Evolutionary conservation across 2,888 invertebrate species (phyloP), one percentile per base, ranked within the genome.

Genomic region (Diachrysia chrysitis): DNA sequence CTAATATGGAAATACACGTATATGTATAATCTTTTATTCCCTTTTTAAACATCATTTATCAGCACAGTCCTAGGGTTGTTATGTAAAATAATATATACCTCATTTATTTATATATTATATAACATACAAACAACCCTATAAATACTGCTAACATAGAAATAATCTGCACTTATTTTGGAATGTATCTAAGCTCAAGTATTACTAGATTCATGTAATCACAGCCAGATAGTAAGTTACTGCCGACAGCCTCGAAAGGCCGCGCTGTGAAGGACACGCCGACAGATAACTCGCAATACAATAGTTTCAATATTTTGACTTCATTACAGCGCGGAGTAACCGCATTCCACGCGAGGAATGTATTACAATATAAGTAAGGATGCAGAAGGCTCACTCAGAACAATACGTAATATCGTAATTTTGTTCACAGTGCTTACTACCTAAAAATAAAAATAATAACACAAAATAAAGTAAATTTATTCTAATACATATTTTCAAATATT

Each of bases 311-410:
- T 78, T 68, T n/a, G 56, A 73, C 66, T 63, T 64, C 66, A 73
- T 78, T 63, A 72, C 62, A 51, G 66, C 58, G 48, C 21, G 51
- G 46, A 61, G 63, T 61, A 74, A 74, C 81, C 70, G 48, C 81
- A 81, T 82, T 82, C 78, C 74, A 29, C 5, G 0, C 5, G 7
- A 51, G 68, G 76, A 82, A 78, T 82, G 80, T 57, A 80, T 25
- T 37, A 62, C 0, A 57, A 10, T 7, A 37, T 53, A 58, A 25
- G 16, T 9, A 12, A 2, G 17, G 21, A n/a, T 12, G 16, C 29
- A 63, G 62, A 77, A 73, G 57, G 10, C 16, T 16, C 56, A 72
- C 23, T 74, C 3, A 0, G 23, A 23, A 14, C 7, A 1, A 19
- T 19, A 17, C 6, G 2, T 46, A 2, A 19, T 19, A 25, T 25